Evolutionary conservation across 2,113 vertebrate species (phyloP), one percentile per base, ranked within the genome.

Genomic region (Cyrtonyx montezumae): DNA sequence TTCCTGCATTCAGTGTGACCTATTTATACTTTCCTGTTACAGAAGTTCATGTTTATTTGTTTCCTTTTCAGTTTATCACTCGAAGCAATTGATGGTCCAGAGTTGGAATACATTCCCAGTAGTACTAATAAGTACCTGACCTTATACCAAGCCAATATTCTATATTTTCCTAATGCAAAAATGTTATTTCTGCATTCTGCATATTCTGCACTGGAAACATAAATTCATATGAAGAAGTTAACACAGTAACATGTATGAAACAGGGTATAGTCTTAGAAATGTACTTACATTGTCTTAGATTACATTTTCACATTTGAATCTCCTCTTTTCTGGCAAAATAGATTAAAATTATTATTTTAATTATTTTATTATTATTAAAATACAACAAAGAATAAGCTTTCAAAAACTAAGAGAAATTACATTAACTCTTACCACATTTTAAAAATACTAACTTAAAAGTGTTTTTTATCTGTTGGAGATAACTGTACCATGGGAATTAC

Each of bases 151-250:
- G 43, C 66, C 18, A 71, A 36, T 30, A 79, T 77, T 40, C 68
- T 51, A 45, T 55, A 80, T 84, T 93, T 91, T 80, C 26, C 30
- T 46, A 82, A 73, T 66, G 4, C 13, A 84, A 15, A 32, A 55
- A 51, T 51, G 2, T 20, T 66, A 85, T 71, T 2, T 88, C 65
- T 80, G 74, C 87, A 76, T 68, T 69, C 0, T 43, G 43, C 12
- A 40, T 40, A 40, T 40, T 40, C 40, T 40, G 40, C 19, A 73
- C 1, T 61, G 37, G 4, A 83, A 92, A 91, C 69, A 8, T 19
- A 93, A 96, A 88, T 59, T 48, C 8, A 55, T 40, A 81, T 53
- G 63, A 74, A 91, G 65, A 63, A 79, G 32, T 53, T 7, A 53
- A 40, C 11, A 7, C 75, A 4, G 5, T 87, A 37, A 59, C 7